Conservation (phyloP, 2,797 vertebrate species). For the Siniperca undulata region DNA sequence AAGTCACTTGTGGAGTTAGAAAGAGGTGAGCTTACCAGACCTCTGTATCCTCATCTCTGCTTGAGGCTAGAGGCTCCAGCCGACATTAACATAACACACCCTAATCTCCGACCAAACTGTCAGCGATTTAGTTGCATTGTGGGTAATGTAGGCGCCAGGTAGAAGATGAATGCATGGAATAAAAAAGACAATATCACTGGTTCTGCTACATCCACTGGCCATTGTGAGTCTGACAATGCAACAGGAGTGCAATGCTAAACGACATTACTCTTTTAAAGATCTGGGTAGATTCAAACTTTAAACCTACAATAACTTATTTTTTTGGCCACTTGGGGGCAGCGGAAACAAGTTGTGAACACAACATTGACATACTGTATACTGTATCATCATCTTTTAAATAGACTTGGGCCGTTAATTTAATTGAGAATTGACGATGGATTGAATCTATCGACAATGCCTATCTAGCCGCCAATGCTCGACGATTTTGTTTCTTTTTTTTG, state of each 20-base stretch:
- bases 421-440: no score
- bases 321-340: no score
- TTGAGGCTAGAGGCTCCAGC: background rate
- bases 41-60: background rate
- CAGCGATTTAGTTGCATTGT: background rate
- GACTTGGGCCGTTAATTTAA: no score
- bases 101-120: background rate
- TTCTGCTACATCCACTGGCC: background rate
- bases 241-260: background rate
- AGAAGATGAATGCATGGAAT: background rate
- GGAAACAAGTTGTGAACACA: no score
- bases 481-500: no score
- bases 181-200: background rate
- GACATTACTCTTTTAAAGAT: no score
- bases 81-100: background rate
- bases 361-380: no score
- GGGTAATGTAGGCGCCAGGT: background rate
- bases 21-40: background rate
- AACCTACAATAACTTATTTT: no score
- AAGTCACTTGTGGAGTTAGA: background rate
- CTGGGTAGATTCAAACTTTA: no score
- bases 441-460: no score
- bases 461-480: no score
- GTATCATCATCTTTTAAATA: no score
- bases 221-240: background rate